phyloP scores from a whole-genome alignment of 2,888 invertebrate genomes.

The Mechanitis mazaeus region DNA sequence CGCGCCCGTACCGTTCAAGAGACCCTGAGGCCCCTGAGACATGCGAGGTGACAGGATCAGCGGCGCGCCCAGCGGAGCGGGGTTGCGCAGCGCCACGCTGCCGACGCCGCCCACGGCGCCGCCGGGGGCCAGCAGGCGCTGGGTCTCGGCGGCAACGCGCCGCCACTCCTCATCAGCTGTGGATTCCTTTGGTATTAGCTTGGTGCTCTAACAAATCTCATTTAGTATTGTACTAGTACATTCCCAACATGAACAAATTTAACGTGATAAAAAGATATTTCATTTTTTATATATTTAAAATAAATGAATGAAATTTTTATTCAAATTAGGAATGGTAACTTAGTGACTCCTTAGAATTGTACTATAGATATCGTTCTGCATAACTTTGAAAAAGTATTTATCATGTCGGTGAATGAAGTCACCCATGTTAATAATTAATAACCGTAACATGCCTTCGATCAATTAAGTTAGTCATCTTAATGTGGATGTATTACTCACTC shows the following conservation, averaged over 20 bases:
- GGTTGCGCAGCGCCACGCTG: conserved; percentile 80
- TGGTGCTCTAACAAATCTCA: background rate
- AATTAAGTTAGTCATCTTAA: conserved; percentile 66
- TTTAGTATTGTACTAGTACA: background rate
- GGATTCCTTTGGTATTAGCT: conserved; percentile 65
- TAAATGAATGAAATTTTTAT: no score
- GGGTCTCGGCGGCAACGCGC: conserved; percentile 88
- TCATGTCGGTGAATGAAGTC: conserved; percentile 43
- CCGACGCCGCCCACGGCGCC: conserved; percentile 70
- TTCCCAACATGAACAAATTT: no score
- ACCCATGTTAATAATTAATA: conserved; percentile 58
- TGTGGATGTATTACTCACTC: conserved; percentile 54
- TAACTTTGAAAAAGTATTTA: conserved; percentile 18
- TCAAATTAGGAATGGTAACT: no score
- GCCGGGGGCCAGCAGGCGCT: conserved; percentile 80
- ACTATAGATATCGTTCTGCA: conserved; percentile 12
- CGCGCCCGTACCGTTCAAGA: conserved; percentile 73
- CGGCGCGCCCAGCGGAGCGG: conserved; percentile 92
- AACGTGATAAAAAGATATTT: no score
- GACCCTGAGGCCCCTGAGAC: conserved; percentile 85
- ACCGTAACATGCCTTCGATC: conserved; percentile 65
- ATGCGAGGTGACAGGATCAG: conserved; percentile 94
- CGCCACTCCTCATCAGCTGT: conserved; percentile 92
- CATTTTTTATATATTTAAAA: no score
- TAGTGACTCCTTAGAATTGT: background rate